Conservation (phyloP, 2,888 invertebrate genomes). For the Monochamus alternatus region DNA sequence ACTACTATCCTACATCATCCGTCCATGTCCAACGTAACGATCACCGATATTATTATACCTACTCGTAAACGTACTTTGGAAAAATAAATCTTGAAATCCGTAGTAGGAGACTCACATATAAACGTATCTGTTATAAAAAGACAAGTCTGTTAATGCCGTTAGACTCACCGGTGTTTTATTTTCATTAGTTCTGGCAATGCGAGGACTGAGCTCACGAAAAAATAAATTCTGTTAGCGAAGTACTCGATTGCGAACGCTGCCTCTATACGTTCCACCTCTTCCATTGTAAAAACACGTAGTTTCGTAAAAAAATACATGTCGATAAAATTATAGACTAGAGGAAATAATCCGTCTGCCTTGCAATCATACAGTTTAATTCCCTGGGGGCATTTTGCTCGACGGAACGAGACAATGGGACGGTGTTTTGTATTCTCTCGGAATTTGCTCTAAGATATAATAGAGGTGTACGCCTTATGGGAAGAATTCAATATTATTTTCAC, state of each 20-base stretch:
- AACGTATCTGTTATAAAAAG: constrained; percentile 31
- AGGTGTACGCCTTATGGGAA: too few relatives aligned
- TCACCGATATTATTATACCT: too few relatives aligned
- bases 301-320: constrained; percentile 1
- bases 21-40: too few relatives aligned
- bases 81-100: background rate
- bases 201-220: constrained; percentile 22
- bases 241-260: constrained; percentile 1
- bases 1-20: too few relatives aligned
- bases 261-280: background rate
- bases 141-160: constrained; percentile 35
- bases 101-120: constrained; percentile 9
- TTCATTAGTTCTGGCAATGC: constrained; percentile 35
- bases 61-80: too few relatives aligned
- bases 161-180: constrained; percentile 35
- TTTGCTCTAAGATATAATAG: background rate
- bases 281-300: constrained; percentile 6
- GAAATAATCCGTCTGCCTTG: background rate
- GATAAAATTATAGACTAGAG: constrained; percentile 5
- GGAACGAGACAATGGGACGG: background rate
- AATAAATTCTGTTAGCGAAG: constrained; percentile 26
- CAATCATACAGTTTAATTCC: constrained; percentile 3
- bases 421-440: background rate
- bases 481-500: too few relatives aligned
- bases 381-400: background rate